Percentiles rank a stretch among this genome's conserved stretches.
Evolutionary conservation across 2,113 vertebrate genomes (phyloP).

Genomic region (Eubucco bourcierii): DNA sequence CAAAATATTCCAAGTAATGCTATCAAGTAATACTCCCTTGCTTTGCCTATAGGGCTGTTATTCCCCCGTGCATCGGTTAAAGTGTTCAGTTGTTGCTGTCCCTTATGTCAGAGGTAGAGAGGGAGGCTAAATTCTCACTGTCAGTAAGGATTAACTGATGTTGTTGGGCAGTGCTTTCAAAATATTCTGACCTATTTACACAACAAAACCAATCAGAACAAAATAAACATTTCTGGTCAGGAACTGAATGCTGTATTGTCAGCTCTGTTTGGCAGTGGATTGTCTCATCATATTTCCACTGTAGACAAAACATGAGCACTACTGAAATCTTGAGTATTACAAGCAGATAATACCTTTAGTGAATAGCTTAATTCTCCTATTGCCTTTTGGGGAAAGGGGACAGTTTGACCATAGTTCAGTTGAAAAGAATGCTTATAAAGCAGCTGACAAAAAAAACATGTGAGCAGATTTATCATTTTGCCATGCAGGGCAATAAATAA

Average conservation of each 20-base stretch:
- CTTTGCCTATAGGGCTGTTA: neutral
- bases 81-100: neutral
- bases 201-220: conserved; percentile 9
- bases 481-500: neutral
- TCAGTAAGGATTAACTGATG: neutral
- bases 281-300: neutral
- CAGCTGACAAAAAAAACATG: neutral
- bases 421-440: conserved; percentile 37
- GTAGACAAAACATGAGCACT: neutral
- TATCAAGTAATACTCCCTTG: neutral
- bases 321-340: neutral
- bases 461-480: conserved; percentile 24
- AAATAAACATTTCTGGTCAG: conserved; percentile 10
- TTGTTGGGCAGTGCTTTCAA: neutral
- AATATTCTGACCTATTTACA: conserved; percentile 44
- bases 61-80: neutral
- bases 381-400: neutral
- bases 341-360: neutral
- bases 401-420: neutral
- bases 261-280: neutral
- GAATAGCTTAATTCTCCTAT: neutral
- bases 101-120: neutral
- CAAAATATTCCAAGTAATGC: neutral
- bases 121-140: neutral
- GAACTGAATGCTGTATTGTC: neutral